phyloP scores from a whole-genome alignment of 2,888 invertebrate species.

The Volucella inanis region DNA sequence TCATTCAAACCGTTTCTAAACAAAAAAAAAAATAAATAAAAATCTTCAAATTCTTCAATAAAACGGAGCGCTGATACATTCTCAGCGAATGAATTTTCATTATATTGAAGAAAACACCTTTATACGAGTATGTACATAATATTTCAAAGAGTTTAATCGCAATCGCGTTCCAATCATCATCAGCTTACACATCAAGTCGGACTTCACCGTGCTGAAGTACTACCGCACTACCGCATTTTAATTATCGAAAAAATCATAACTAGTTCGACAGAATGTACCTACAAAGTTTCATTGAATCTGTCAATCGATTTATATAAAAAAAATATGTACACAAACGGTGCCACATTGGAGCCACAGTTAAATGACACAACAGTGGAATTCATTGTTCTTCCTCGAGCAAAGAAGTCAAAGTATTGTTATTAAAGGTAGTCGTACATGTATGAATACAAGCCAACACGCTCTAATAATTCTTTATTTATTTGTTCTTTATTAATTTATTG shows the following conservation, averaged over 20 bases:
- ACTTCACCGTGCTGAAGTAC: too few species aligned
- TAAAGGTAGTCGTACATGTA: slow-evolving; percentile 8
- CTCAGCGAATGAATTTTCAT: too few species aligned
- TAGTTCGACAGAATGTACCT: not conserved
- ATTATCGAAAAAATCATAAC: slow-evolving; percentile 19
- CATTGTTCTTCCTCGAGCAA: slow-evolving; percentile 46
- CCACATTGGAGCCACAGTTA: slow-evolving; percentile 15
- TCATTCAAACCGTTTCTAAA: too few species aligned
- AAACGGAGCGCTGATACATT: too few species aligned
- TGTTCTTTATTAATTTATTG: slow-evolving; percentile 58
- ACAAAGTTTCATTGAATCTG: not conserved
- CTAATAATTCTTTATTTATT: slow-evolving; percentile 58
- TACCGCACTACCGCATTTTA: not conserved
- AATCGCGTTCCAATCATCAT: too few species aligned
- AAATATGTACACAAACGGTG: slow-evolving; percentile 7
- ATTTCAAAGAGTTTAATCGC: too few species aligned
- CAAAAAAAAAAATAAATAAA: too few species aligned
- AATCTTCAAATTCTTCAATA: too few species aligned
- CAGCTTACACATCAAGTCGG: too few species aligned
- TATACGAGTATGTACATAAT: too few species aligned
- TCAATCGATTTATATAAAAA: slow-evolving; percentile 5
- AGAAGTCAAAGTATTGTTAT: slow-evolving; percentile 18
- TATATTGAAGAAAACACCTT: too few species aligned
- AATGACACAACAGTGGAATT: slow-evolving; percentile 37
- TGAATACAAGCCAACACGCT: slow-evolving; percentile 42